Evolutionary conservation across 2,113 vertebrate genomes (phyloP).

Genomic region (Verasper variegatus): DNA sequence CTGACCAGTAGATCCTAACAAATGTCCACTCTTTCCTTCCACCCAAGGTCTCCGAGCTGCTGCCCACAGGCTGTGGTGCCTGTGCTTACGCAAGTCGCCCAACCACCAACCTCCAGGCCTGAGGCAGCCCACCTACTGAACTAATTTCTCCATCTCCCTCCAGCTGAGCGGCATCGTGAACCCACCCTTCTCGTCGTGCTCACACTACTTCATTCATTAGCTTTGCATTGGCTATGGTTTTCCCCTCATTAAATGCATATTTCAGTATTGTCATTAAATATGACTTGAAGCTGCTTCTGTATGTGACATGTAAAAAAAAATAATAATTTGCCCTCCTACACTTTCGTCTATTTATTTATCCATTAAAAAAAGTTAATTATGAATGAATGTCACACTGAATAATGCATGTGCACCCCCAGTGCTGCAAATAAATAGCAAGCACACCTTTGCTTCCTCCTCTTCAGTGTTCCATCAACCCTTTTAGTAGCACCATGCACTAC

Average conservation of each 20-base stretch:
- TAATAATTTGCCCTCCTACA: slow-evolving; percentile 54
- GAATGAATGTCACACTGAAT: slow-evolving; percentile 80
- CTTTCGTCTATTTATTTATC: slow-evolving; percentile 80
- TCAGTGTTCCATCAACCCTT: slow-evolving; percentile 75
- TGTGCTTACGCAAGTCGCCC: slow-evolving; percentile 35
- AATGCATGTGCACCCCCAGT: slow-evolving; percentile 75
- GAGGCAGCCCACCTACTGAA: slow-evolving; percentile 65
- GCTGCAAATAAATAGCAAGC: slow-evolving; percentile 71
- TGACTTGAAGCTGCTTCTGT: slow-evolving; percentile 53
- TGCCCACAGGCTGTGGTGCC: slow-evolving; percentile 35
- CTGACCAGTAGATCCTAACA: slow-evolving; percentile 42
- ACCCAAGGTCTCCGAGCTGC: slow-evolving; percentile 47
- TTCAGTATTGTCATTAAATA: slow-evolving; percentile 58
- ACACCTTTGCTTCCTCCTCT: slow-evolving; percentile 70
- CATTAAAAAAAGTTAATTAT: slow-evolving; percentile 80
- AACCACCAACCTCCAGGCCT: slow-evolving; percentile 45
- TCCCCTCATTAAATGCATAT: slow-evolving; percentile 57
- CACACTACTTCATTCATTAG: slow-evolving; percentile 37
- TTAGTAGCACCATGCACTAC: slow-evolving; percentile 66
- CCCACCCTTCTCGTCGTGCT: slow-evolving; percentile 36
- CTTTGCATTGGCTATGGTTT: slow-evolving; percentile 22
- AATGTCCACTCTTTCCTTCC: slow-evolving; percentile 43
- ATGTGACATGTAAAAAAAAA: slow-evolving; percentile 48
- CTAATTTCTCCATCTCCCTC: slow-evolving; percentile 50
- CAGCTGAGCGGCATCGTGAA: slow-evolving; percentile 44